A percentile compares a stretch with the other conserved stretches of the same genome.
Evolutionary conservation across 2,797 vertebrate genomes (phyloP).

Genomic region (Capromys pilorides): DNA sequence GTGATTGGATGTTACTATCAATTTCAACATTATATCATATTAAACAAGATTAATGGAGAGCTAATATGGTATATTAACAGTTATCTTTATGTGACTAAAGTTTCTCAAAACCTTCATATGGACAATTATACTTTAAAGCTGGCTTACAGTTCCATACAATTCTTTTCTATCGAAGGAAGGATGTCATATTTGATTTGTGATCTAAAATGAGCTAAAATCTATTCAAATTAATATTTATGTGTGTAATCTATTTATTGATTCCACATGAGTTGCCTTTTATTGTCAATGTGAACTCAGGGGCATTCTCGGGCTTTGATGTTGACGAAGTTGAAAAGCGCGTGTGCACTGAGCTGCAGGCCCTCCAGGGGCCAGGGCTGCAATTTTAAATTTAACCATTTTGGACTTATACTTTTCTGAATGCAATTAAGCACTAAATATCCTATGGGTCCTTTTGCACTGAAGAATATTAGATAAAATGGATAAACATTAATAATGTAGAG

Average conservation of each 20-base stretch:
- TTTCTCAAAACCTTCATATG: constrained; percentile 1
- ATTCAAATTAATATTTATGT: constrained; percentile 53
- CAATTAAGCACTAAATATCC: background rate
- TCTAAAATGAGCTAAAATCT: constrained; percentile 57
- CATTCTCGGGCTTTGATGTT: constrained; percentile 22
- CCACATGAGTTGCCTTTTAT: constrained; percentile 43
- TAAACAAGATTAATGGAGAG: background rate
- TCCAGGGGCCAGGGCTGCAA: background rate
- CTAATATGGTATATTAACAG: background rate
- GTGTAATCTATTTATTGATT: constrained; percentile 57
- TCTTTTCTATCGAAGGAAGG: constrained; percentile 10
- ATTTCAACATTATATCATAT: background rate
- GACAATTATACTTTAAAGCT: background rate
- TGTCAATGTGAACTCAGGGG: background rate
- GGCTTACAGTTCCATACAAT: background rate
- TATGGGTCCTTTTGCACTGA: background rate
- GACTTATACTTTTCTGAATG: background rate
- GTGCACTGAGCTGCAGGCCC: background rate
- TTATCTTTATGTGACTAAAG: background rate
- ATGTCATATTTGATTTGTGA: constrained; percentile 27
- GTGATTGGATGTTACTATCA: background rate
- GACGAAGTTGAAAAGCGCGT: background rate
- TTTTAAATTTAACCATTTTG: background rate
- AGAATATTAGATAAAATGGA: background rate
- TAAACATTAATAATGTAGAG: background rate